A percentile compares a stretch with the other conserved stretches of the same genome.
Conservation (phyloP, 2,888 invertebrate species). For the Caenorhabditis plicata region DNA sequence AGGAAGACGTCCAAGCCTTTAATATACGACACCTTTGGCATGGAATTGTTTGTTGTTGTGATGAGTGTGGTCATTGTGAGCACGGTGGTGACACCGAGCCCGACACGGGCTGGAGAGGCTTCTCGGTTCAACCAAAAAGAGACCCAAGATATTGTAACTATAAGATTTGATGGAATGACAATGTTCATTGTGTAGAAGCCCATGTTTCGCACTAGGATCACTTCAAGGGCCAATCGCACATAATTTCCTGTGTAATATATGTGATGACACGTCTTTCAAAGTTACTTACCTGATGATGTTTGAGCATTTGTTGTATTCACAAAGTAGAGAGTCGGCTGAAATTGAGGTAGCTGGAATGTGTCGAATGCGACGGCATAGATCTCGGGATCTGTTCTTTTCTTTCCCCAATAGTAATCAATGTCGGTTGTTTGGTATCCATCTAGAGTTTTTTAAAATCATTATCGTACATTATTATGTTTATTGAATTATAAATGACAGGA, state of each 20-base stretch:
- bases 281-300: constrained; percentile 54
- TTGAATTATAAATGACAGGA: not conserved
- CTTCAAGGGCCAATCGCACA: constrained; percentile 64
- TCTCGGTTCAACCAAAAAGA: constrained; percentile 65
- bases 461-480: not conserved
- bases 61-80: constrained; percentile 65
- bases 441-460: no score
- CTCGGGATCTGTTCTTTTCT: constrained; percentile 63
- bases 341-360: constrained; percentile 68
- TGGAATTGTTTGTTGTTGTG: constrained; percentile 74
- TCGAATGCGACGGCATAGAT: constrained; percentile 51
- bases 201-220: constrained; percentile 85
- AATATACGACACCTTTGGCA: constrained; percentile 96
- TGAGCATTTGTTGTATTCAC: constrained; percentile 56
- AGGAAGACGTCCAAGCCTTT: constrained; percentile 70
- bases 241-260: constrained; percentile 62
- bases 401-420: constrained; percentile 69
- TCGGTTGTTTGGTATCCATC: constrained; percentile 69
- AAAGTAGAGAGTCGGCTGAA: constrained; percentile 60
- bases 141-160: constrained; percentile 64
- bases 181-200: constrained; percentile 87
- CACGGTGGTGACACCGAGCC: constrained; percentile 70
- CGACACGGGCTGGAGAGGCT: constrained; percentile 62
- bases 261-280: not conserved
- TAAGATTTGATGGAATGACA: constrained; percentile 54